Evolutionary conservation across 2,797 vertebrate species (phyloP).

Genomic region (Epinephelus coioides): DNA sequence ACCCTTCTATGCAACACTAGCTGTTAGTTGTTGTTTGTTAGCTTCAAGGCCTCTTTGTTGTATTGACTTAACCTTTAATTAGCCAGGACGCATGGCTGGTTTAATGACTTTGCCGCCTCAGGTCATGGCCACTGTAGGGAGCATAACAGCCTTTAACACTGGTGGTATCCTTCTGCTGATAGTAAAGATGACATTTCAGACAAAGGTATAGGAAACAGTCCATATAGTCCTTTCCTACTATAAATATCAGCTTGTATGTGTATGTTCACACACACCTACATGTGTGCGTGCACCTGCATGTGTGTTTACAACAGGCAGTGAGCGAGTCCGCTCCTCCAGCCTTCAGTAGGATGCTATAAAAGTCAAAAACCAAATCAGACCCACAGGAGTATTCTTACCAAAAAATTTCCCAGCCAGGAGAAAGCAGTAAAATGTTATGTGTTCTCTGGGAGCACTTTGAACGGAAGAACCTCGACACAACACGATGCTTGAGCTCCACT

Average conservation of each 20-base stretch:
- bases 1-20: slow-evolving; percentile 19
- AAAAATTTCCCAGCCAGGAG: slow-evolving; percentile 75
- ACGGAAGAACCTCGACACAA: slow-evolving; percentile 68
- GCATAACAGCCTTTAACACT: slow-evolving; percentile 56
- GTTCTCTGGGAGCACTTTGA: slow-evolving; percentile 75
- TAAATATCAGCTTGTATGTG: slow-evolving; percentile 45
- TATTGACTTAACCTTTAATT: slow-evolving; percentile 80
- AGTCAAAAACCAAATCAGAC: slow-evolving; percentile 73
- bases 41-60: slow-evolving; percentile 64
- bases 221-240: slow-evolving; percentile 45
- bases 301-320: slow-evolving; percentile 60
- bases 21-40: slow-evolving; percentile 29
- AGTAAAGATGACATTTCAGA: slow-evolving; percentile 72
- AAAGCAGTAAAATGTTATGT: slow-evolving; percentile 77
- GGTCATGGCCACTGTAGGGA: slow-evolving; percentile 66
- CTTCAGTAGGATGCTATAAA: slow-evolving; percentile 77
- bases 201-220: slow-evolving; percentile 58
- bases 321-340: slow-evolving; percentile 61
- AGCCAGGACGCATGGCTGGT: slow-evolving; percentile 57
- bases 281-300: slow-evolving; percentile 43
- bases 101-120: slow-evolving; percentile 64
- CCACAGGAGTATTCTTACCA: slow-evolving; percentile 73
- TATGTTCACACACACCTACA: background rate
- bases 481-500: slow-evolving; percentile 54
- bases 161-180: slow-evolving; percentile 47